phyloP scores from a whole-genome alignment of 2,888 invertebrate species.

The Sinotaia quadrata region DNA sequence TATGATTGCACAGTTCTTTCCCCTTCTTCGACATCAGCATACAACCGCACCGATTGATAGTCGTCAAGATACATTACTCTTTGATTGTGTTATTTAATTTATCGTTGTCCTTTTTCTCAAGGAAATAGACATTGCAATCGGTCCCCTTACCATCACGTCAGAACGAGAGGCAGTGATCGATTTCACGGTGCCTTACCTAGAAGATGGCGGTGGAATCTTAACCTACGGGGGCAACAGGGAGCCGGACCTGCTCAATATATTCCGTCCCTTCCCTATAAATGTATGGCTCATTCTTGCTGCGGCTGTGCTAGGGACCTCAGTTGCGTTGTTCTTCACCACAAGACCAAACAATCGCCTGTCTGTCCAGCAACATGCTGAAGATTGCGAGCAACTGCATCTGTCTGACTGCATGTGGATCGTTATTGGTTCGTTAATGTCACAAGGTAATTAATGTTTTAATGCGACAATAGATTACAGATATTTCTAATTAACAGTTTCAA shows the following conservation, averaged over 20 bases:
- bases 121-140: constrained; percentile 55
- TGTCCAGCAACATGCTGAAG: background rate
- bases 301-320: constrained; percentile 18
- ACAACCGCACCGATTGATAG: too few species aligned
- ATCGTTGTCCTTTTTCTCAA: too few species aligned
- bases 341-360: background rate
- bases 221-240: constrained; percentile 45
- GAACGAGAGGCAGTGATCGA: constrained; percentile 49
- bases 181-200: constrained; percentile 53
- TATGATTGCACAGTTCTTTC: too few species aligned
- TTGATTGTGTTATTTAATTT: too few species aligned
- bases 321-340: constrained; percentile 7
- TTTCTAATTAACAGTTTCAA: too few species aligned
- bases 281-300: constrained; percentile 9
- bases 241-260: constrained; percentile 47
- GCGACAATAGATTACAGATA: too few species aligned
- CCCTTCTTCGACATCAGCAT: too few species aligned
- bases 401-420: background rate
- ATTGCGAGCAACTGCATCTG: background rate
- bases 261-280: constrained; percentile 43
- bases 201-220: constrained; percentile 58
- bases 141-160: constrained; percentile 57
- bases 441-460: too few species aligned
- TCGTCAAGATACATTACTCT: too few species aligned
- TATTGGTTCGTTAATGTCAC: background rate